These are phyloP conservation scores for Molanna angustata DNA, from an alignment of 2,888 invertebrate species.

Conservation along the genomic window DNA sequence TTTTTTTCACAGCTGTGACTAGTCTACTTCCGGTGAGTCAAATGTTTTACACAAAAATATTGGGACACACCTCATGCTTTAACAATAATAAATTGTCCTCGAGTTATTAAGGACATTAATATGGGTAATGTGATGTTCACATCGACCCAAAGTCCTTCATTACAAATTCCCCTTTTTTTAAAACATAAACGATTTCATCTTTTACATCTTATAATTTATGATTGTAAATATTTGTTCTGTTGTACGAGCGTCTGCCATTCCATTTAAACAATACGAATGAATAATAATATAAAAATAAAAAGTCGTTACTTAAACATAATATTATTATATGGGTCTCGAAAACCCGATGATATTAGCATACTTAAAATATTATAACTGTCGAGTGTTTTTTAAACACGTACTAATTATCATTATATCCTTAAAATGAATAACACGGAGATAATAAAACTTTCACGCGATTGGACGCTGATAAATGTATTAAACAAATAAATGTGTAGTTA, in stretches of 20 bases:
- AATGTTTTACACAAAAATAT: slow-evolving; percentile 25
- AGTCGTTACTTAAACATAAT: too few relatives aligned
- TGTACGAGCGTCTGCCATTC: slow-evolving; percentile 27
- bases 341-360: too few relatives aligned
- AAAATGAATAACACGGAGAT: too few relatives aligned
- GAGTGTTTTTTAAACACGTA: too few relatives aligned
- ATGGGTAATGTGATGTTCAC: background rate
- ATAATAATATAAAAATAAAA: too few relatives aligned
- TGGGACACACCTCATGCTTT: slow-evolving; percentile 22
- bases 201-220: slow-evolving; percentile 31
- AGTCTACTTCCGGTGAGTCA: slow-evolving; percentile 13
- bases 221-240: slow-evolving; percentile 32
- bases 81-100: slow-evolving; percentile 24
- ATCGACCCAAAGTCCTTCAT: too few relatives aligned
- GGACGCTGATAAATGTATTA: too few relatives aligned
- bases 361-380: too few relatives aligned
- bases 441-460: too few relatives aligned
- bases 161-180: slow-evolving; percentile 2
- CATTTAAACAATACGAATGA: slow-evolving; percentile 14
- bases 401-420: too few relatives aligned
- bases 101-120: slow-evolving; percentile 4
- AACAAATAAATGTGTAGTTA: too few relatives aligned
- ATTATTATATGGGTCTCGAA: too few relatives aligned
- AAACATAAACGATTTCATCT: slow-evolving; percentile 26
- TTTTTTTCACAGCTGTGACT: slow-evolving; percentile 17